These are phyloP conservation scores for Coptodon bakossiorum DNA, from an alignment of 2,113 vertebrate species.

Conservation along the genomic window DNA sequence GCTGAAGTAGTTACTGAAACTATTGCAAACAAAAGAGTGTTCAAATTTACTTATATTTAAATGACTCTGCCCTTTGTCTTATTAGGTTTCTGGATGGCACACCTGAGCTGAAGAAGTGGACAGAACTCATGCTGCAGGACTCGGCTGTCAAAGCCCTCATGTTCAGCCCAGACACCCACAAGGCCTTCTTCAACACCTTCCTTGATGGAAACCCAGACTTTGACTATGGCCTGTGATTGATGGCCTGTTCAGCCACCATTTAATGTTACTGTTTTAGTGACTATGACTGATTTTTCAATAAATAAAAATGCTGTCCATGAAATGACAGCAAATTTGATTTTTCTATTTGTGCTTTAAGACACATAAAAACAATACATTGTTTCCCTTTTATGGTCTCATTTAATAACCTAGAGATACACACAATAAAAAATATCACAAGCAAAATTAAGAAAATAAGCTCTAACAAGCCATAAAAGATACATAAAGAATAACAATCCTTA, in stretches of 20 bases:
- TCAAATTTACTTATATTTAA: neutral
- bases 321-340: neutral
- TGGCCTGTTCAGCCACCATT: neutral
- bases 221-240: constrained; percentile 70
- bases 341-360: neutral
- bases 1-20: neutral
- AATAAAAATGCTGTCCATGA: neutral
- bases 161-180: constrained; percentile 50
- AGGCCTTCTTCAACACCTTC: constrained; percentile 66
- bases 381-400: neutral
- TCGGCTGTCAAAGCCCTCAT: constrained; percentile 69
- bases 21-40: neutral
- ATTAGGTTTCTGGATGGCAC: constrained; percentile 63
- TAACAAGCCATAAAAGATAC: neutral
- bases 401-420: neutral
- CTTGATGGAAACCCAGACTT: constrained; percentile 72
- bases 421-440: neutral
- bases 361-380: neutral
- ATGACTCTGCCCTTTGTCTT: constrained; percentile 20
- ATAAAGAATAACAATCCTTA: neutral
- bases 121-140: constrained; percentile 76
- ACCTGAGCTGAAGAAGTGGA: constrained; percentile 78
- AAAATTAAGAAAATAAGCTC: neutral
- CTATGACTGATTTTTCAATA: neutral
- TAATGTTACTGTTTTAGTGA: neutral